A percentile compares a stretch with the other conserved stretches of the same genome.
Evolutionary conservation across 1,140 invertebrate species (phyloP).

Genomic region (Hestina assimilis): DNA sequence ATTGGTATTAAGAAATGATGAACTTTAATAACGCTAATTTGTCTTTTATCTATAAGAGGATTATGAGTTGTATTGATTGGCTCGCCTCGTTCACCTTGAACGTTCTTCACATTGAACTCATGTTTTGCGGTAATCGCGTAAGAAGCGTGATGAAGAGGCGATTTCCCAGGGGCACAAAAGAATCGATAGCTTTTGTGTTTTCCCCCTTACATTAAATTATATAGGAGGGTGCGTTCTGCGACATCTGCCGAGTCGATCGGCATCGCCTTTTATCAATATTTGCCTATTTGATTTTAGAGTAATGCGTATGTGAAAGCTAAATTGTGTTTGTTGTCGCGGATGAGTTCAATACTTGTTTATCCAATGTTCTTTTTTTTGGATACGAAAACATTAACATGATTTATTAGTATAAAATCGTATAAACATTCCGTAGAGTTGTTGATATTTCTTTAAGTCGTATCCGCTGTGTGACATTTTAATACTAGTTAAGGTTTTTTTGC

Average conservation of each 20-base stretch:
- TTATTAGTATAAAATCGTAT: constrained; percentile 1
- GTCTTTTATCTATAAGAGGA: not conserved
- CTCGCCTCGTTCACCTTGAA: constrained; percentile 13
- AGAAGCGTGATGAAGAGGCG: constrained; percentile 46
- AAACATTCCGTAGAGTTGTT: not conserved
- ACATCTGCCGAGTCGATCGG: constrained; percentile 59
- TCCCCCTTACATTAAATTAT: constrained; percentile 63
- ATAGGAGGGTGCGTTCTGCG: constrained; percentile 47
- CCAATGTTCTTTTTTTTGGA: not conserved
- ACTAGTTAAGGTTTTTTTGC: too few relatives aligned
- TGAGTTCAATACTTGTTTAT: constrained; percentile 28
- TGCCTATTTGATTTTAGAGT: constrained; percentile 56
- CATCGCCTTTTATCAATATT: constrained; percentile 67
- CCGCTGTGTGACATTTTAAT: too few relatives aligned
- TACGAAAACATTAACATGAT: not conserved
- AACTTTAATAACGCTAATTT: not conserved
- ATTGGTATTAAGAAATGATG: not conserved
- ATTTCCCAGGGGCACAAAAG: constrained; percentile 54
- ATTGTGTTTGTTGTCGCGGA: constrained; percentile 36
- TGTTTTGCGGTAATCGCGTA: constrained; percentile 47
- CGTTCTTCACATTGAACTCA: constrained; percentile 21
- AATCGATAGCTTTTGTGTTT: constrained; percentile 64
- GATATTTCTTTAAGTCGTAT: not conserved
- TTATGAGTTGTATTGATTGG: constrained; percentile 5
- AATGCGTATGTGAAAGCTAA: constrained; percentile 35